phyloP scores from a whole-genome alignment of 92 coral and sea anemone genomes.

The Phenganax stokvisi region DNA sequence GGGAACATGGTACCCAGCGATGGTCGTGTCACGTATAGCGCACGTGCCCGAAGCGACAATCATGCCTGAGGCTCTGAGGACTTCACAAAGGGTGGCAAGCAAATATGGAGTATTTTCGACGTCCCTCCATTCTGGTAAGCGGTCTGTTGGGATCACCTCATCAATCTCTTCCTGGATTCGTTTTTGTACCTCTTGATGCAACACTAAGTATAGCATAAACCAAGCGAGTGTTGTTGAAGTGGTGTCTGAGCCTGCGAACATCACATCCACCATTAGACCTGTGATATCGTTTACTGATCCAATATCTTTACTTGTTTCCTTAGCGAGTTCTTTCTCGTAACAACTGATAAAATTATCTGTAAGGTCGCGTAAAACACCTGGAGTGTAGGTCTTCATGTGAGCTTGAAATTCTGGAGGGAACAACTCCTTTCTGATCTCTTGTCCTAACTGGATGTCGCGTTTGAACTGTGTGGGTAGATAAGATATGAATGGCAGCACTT shows the following conservation, averaged over 20 bases:
- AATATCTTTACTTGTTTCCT: neutral
- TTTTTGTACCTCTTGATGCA: constrained; percentile 43
- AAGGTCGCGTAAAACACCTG: constrained; percentile 43
- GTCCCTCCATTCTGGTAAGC: constrained; percentile 33
- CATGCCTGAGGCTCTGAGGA: constrained; percentile 31
- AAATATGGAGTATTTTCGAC: neutral
- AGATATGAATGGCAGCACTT: constrained; percentile 29
- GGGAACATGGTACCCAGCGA: constrained; percentile 49
- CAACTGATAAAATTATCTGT: constrained; percentile 49
- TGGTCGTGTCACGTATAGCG: constrained; percentile 32
- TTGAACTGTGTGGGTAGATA: constrained; percentile 17
- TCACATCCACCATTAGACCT: constrained; percentile 9
- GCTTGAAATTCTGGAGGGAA: constrained; percentile 28
- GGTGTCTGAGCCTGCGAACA: constrained; percentile 50
- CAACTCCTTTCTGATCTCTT: constrained; percentile 33
- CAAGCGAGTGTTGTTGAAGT: constrained; percentile 41
- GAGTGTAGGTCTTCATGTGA: constrained; percentile 38
- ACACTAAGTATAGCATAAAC: constrained; percentile 41
- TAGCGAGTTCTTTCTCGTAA: constrained; percentile 4
- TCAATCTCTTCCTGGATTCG: constrained; percentile 48
- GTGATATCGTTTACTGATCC: neutral
- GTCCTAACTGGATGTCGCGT: neutral
- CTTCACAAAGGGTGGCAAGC: constrained; percentile 47
- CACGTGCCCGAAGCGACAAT: constrained; percentile 3
- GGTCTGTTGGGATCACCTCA: constrained; percentile 39